These are phyloP conservation scores for Struthio camelus DNA, from an alignment of 2,113 vertebrate species.

Conservation along the genomic window DNA sequence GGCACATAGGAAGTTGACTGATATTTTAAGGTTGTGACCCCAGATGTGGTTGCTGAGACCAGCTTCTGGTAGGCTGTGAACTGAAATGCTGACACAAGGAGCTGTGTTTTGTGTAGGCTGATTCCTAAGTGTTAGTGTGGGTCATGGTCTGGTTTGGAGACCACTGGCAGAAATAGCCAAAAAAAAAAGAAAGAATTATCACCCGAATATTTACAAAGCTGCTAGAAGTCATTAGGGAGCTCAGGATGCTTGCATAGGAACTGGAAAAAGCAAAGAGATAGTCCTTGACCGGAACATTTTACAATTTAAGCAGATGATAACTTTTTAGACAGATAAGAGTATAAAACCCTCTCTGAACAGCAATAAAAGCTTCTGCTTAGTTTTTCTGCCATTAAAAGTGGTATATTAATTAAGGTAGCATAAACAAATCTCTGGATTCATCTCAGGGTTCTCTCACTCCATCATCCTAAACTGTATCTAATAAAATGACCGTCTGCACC, in stretches of 20 bases:
- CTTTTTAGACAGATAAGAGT: not conserved
- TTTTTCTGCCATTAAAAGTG: not conserved
- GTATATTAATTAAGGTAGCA: not conserved
- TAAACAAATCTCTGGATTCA: not conserved
- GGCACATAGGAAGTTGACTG: no score
- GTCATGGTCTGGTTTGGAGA: not conserved
- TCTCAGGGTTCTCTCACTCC: not conserved
- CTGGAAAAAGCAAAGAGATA: not conserved
- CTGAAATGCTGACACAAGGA: not conserved
- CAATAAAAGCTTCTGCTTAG: not conserved
- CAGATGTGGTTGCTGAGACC: not conserved
- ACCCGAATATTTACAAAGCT: not conserved
- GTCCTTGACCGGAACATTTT: not conserved
- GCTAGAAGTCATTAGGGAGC: not conserved
- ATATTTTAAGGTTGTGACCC: not conserved
- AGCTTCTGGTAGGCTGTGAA: not conserved
- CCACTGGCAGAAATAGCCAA: not conserved
- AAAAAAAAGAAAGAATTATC: not conserved
- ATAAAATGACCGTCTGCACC: not conserved
- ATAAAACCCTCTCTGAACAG: not conserved
- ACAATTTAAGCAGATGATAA: not conserved
- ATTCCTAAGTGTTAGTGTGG: not conserved
- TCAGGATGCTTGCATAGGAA: not conserved
- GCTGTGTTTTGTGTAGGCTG: not conserved
- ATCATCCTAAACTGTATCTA: not conserved